Evolutionary conservation across 2,888 invertebrate species (phyloP), one percentile per base, ranked within the genome.

Genomic region (Cheiracanthium punctorium): DNA sequence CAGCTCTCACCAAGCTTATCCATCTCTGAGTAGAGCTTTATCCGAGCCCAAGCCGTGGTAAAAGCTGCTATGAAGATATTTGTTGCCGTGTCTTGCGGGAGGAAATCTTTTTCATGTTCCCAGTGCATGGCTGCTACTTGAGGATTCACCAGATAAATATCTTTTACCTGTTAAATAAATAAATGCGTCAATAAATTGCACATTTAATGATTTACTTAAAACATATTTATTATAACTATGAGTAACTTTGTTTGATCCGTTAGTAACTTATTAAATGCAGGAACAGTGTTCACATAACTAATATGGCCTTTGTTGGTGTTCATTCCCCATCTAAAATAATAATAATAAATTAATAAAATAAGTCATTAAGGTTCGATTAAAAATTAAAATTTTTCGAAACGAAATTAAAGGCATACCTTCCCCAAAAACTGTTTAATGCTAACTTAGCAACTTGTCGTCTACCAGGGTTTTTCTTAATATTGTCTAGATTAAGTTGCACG

Each of bases 361-460:
- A 12, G 17, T 17, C 17, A 48, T 12, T n/a, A n/a, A n/a, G n/a
- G n/a, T n/a, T n/a, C n/a, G n/a, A n/a, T n/a, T n/a, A n/a, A n/a
- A n/a, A n/a, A n/a, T 10, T n/a, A 48, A 17, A 48, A 24, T n/a
- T n/a, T n/a, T n/a, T 17, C 48, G 17, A 28, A 28, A 24, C 2
- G 10, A 28, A 64, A 28, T 24, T 24, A 10, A 24, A 64, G 20
- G 28, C 28, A 24, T 64, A 64, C 64, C 64, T 0, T 20, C 77
- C 77, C 77, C 77, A 79, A 24, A 79, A 79, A 32, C 77, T 79
- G 32, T 80, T 80, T 17, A 80, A 41, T 12, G 41, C 37, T 28
- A 64, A 0, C 2, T 64, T 64, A 17, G 64, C 64, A 2, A 64
- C 64, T 64, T 64, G 2, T 10, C 80, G 14, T 28, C 58, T 37